Evolutionary conservation across 2,888 invertebrate genomes (phyloP).

Genomic region (Craniophora ligustri): DNA sequence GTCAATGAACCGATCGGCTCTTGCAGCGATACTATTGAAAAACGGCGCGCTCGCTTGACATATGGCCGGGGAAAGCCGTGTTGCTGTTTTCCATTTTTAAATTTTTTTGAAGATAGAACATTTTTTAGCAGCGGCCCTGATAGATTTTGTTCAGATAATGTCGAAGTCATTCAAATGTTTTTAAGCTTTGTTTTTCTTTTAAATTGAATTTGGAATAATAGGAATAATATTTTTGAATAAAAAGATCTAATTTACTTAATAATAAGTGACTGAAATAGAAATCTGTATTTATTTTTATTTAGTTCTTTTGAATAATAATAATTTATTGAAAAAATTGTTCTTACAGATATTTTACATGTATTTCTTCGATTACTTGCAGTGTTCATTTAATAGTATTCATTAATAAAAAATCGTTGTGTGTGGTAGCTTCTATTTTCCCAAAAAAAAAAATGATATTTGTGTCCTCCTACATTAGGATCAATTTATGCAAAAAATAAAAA

Average conservation of each 20-base stretch:
- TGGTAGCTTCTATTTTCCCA: no score
- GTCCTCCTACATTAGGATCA: no score
- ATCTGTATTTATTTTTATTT: no score
- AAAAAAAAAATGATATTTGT: no score
- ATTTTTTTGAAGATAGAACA: conserved; percentile 44
- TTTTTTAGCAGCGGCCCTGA: conserved; percentile 4
- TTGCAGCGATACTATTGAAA: conserved; percentile 69
- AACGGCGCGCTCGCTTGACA: conserved; percentile 68
- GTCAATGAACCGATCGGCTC: conserved; percentile 73
- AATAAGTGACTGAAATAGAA: no score
- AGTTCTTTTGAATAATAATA: no score
- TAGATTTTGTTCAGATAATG: conserved; percentile 12
- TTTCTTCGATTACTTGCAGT: no score
- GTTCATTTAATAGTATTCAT: no score
- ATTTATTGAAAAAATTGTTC: no score
- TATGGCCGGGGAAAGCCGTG: conserved; percentile 57
- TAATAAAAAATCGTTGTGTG: no score
- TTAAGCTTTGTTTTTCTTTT: conserved; percentile 1
- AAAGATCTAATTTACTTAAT: no score
- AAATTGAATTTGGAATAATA: background rate
- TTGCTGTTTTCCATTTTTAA: conserved; percentile 51
- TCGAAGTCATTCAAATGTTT: conserved; percentile 14
- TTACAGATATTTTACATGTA: no score
- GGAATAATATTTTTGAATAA: background rate
- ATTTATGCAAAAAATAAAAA: background rate